Percentiles rank a stretch among this genome's conserved stretches.
These are phyloP conservation scores for Furnarius figulus DNA, from an alignment of 2,113 vertebrate genomes.

Conservation along the genomic window DNA sequence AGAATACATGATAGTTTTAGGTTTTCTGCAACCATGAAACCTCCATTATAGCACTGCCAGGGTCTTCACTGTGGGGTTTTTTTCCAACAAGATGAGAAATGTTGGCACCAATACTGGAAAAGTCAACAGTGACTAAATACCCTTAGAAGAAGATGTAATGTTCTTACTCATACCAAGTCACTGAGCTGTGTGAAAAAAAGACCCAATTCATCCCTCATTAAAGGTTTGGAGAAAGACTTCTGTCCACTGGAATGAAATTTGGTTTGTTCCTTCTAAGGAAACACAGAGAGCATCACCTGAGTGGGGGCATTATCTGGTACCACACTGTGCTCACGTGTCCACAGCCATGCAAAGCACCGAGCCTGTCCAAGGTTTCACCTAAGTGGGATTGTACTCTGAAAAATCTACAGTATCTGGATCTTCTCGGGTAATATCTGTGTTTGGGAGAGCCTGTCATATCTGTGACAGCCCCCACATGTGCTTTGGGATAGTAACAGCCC, in stretches of 20 bases:
- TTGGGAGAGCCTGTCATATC: not conserved
- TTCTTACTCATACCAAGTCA: conserved; percentile 41
- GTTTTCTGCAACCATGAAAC: conserved; percentile 2
- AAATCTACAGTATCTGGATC: not conserved
- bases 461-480: not conserved
- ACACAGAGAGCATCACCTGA: not conserved
- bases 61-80: not conserved
- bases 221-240: not conserved
- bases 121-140: conserved; percentile 53
- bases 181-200: not conserved
- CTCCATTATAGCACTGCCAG: not conserved
- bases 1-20: not conserved
- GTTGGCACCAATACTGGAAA: conserved; percentile 45
- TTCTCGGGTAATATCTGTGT: not conserved
- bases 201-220: not conserved
- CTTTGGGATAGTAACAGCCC: not conserved
- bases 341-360: fast-evolving
- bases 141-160: conserved; percentile 47
- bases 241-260: not conserved
- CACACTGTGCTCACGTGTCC: fast-evolving
- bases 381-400: too few relatives aligned
- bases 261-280: not conserved
- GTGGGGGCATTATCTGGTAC: not conserved
- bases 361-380: fast-evolving
- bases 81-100: conserved; percentile 35